These are phyloP conservation scores for Drosophila nigrodunni DNA, from an alignment of 1,140 invertebrate genomes.

Conservation along the genomic window DNA sequence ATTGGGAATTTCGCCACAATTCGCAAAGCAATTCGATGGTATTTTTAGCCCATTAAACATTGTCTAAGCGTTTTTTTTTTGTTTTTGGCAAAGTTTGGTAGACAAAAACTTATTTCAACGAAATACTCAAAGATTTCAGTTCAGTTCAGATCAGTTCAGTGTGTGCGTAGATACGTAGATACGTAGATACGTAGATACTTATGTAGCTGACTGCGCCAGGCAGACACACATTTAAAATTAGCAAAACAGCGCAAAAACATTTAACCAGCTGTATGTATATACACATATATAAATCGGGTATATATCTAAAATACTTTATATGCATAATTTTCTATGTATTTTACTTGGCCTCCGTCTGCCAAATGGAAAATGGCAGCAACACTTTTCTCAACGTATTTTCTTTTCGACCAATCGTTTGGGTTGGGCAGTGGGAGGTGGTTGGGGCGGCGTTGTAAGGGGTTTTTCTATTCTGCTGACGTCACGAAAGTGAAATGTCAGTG, in stretches of 20 bases:
- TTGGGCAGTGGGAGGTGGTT: not conserved
- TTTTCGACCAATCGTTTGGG: not conserved
- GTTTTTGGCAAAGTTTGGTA: slow-evolving; percentile 36
- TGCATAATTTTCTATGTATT: slow-evolving; percentile 21
- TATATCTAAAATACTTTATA: slow-evolving; percentile 5
- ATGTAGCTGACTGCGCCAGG: slow-evolving; percentile 17
- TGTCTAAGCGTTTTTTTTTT: slow-evolving; percentile 68
- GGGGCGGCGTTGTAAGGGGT: not conserved
- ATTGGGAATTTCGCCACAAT: slow-evolving; percentile 71
- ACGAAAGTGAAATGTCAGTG: slow-evolving; percentile 77
- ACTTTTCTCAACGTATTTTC: slow-evolving; percentile 43
- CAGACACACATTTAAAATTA: slow-evolving; percentile 61
- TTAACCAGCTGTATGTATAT: slow-evolving; percentile 22
- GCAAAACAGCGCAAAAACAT: slow-evolving; percentile 58
- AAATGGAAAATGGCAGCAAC: slow-evolving; percentile 69
- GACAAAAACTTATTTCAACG: slow-evolving; percentile 34
- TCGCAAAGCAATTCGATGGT: slow-evolving; percentile 13
- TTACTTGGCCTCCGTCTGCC: slow-evolving; percentile 45
- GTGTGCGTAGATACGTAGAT: slow-evolving; percentile 12
- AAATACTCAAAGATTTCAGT: slow-evolving; percentile 39
- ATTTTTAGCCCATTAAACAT: slow-evolving; percentile 57
- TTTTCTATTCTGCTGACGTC: slow-evolving; percentile 53
- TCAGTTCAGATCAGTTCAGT: no score
- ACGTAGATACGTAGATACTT: slow-evolving; percentile 19
- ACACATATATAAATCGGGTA: slow-evolving; percentile 7